Evolutionary conservation across 2,113 vertebrate genomes (phyloP).

Genomic region (Trochalopteron elliotii): DNA sequence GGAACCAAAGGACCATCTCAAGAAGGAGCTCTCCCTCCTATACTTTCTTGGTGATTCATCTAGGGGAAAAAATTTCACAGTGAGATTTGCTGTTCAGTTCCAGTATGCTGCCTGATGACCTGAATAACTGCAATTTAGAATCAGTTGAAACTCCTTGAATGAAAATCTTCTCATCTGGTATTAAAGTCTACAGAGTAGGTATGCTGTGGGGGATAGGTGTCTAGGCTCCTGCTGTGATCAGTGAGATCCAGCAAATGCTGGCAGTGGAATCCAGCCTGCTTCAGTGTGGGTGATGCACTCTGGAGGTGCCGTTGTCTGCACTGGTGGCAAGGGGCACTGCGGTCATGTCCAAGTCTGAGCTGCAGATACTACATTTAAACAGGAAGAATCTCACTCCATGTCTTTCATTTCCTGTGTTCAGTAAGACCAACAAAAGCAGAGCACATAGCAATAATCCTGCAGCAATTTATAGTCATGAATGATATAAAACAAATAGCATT

Average conservation of each 20-base stretch:
- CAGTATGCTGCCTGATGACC: background rate
- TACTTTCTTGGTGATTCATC: background rate
- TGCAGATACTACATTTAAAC: background rate
- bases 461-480: background rate
- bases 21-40: background rate
- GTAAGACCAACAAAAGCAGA: background rate
- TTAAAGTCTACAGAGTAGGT: background rate
- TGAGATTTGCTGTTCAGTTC: background rate
- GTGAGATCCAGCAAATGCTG: background rate
- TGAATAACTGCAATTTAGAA: background rate
- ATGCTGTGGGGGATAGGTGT: background rate
- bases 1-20: background rate
- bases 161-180: background rate
- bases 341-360: background rate
- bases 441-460: background rate
- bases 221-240: background rate
- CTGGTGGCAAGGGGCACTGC: background rate
- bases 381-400: background rate
- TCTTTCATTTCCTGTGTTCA: background rate
- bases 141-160: background rate
- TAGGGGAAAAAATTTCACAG: background rate
- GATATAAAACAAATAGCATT: background rate
- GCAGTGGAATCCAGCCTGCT: background rate
- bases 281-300: background rate
- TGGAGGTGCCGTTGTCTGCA: accelerated